Percentiles rank a stretch among this genome's conserved stretches.
phyloP scores from a whole-genome alignment of 1,140 invertebrate species.

The Brevipalpus yothersi region DNA sequence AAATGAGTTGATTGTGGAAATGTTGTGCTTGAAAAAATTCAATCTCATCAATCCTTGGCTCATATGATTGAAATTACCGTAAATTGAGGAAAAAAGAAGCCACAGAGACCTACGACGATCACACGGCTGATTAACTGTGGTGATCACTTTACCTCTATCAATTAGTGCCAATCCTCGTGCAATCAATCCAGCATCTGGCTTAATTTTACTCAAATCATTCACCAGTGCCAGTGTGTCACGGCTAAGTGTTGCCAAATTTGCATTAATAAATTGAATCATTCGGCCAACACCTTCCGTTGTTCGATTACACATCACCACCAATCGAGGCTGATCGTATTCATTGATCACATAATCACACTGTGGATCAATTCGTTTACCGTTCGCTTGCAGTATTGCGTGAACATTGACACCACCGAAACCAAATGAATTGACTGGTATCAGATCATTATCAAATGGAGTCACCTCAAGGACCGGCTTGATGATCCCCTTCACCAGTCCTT shows the following conservation, averaged over 20 bases:
- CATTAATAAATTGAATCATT: slow-evolving; percentile 18
- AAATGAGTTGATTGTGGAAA: background rate
- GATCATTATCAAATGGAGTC: slow-evolving; percentile 40
- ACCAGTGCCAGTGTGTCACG: slow-evolving; percentile 8
- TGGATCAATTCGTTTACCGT: slow-evolving; percentile 7
- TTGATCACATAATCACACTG: slow-evolving; percentile 6
- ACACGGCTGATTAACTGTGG: background rate
- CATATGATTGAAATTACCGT: slow-evolving; percentile 87
- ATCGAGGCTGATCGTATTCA: slow-evolving; percentile 12
- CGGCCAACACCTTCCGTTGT: slow-evolving; percentile 22
- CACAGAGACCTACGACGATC: slow-evolving; percentile 38
- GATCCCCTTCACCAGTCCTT: slow-evolving; percentile 37
- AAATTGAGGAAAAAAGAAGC: slow-evolving; percentile 84
- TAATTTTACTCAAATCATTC: slow-evolving; percentile 4
- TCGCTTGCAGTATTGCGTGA: slow-evolving; percentile 41
- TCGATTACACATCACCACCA: slow-evolving; percentile 22
- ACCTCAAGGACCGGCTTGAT: slow-evolving; percentile 32
- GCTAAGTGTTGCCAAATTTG: slow-evolving; percentile 15
- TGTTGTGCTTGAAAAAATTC: slow-evolving; percentile 19
- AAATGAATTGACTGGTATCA: slow-evolving; percentile 76
- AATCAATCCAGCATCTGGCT: background rate
- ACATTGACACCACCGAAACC: slow-evolving; percentile 93
- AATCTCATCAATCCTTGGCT: slow-evolving; percentile 52
- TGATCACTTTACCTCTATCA: background rate
- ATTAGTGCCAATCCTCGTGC: slow-evolving; percentile 6